Evolutionary conservation across 2,113 vertebrate species (phyloP).

Genomic region (Peromyscus polionotus): DNA sequence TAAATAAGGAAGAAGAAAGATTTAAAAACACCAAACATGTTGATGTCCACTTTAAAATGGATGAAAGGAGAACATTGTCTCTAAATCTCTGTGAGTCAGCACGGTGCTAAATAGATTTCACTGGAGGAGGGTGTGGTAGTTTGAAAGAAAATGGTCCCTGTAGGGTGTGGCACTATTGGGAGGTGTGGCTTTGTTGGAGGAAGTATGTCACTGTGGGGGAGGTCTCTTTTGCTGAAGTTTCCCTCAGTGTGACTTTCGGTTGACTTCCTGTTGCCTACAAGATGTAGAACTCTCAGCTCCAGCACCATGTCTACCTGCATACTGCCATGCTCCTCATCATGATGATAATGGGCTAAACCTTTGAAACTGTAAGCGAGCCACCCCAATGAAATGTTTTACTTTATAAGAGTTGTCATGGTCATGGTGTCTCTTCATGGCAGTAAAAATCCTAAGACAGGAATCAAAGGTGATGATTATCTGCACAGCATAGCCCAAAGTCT

Average conservation of each 20-base stretch:
- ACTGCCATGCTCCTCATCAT: neutral
- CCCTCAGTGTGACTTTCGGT: neutral
- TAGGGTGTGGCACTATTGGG: neutral
- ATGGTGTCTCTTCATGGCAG: too few relatives aligned
- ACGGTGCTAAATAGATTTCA: neutral
- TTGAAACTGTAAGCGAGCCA: neutral
- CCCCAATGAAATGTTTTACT: neutral
- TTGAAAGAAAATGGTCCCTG: neutral
- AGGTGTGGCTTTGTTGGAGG: neutral
- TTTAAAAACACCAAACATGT: neutral
- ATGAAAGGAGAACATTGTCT: neutral
- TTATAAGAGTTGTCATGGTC: neutral
- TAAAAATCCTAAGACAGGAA: neutral
- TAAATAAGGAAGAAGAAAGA: neutral
- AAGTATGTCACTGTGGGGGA: neutral
- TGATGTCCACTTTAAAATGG: neutral
- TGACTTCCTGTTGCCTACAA: neutral
- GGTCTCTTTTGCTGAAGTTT: neutral
- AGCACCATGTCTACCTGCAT: neutral
- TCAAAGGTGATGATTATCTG: neutral
- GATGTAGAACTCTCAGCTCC: neutral
- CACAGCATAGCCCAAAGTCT: neutral
- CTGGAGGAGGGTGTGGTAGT: neutral
- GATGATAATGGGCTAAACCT: neutral
- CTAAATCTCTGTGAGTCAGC: neutral